phyloP scores from a whole-genome alignment of 2,113 vertebrate genomes.

The Carollia perspicillata region DNA sequence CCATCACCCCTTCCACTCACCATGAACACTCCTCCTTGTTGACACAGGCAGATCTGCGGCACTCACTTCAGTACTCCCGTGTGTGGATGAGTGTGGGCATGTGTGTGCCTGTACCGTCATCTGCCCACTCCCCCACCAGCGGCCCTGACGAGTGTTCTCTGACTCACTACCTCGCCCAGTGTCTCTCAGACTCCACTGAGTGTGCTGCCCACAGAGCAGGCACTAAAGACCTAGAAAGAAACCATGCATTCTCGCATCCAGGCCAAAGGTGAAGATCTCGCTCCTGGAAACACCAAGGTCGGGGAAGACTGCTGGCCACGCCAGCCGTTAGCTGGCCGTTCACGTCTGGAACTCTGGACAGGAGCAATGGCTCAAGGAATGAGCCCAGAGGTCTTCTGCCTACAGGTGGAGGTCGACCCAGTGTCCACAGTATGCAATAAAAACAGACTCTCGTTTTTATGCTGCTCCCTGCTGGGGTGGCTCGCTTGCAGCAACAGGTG shows the following conservation, averaged over 20 bases:
- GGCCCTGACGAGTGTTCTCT: not conserved
- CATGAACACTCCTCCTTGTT: not conserved
- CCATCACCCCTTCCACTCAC: not conserved
- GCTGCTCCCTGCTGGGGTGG: not conserved
- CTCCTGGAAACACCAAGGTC: not conserved
- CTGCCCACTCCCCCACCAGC: not conserved
- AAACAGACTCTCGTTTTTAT: not conserved
- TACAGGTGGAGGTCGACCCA: not conserved
- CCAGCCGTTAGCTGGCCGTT: not conserved
- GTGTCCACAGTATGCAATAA: too few species aligned
- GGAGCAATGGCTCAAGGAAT: not conserved
- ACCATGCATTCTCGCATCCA: not conserved
- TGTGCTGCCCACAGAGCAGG: too few species aligned
- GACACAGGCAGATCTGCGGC: not conserved
- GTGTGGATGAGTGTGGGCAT: not conserved
- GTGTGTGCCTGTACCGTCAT: not conserved
- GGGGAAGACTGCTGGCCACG: not conserved
- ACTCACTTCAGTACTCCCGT: not conserved
- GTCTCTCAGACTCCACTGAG: not conserved
- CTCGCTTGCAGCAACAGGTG: not conserved
- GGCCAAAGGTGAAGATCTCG: not conserved
- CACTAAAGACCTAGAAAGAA: not conserved
- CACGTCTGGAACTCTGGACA: not conserved
- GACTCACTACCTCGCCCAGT: not conserved
- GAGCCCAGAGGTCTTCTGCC: not conserved